Percentiles rank a stretch among this genome's conserved stretches.
Conservation (phyloP, 2,888 invertebrate species). For the Furcula furcula region DNA sequence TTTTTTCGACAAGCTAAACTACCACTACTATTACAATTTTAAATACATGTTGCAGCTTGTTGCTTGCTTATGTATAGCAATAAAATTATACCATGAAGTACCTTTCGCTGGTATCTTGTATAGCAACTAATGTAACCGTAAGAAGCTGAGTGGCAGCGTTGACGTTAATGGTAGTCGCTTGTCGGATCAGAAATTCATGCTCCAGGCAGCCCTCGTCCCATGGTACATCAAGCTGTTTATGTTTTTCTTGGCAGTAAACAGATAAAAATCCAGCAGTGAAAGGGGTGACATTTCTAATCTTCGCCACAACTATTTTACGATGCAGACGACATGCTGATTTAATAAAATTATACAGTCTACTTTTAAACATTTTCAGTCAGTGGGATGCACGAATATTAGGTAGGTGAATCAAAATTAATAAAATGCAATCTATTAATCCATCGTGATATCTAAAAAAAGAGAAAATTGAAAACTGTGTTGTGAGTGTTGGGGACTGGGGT, state of each 20-base stretch:
- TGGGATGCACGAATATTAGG: slow-evolving; percentile 5
- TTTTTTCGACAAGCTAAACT: too few species aligned
- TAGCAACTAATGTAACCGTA: slow-evolving; percentile 77
- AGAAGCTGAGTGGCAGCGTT: slow-evolving; percentile 79
- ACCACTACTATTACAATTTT: too few species aligned
- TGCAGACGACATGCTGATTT: slow-evolving; percentile 37
- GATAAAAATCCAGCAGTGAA: slow-evolving; percentile 51
- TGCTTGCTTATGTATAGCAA: too few species aligned
- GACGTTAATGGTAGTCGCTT: slow-evolving; percentile 77
- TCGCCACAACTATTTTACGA: slow-evolving; percentile 33
- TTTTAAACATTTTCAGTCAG: slow-evolving; percentile 53
- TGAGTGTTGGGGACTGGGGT: too few species aligned
- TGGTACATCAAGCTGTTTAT: slow-evolving; percentile 34
- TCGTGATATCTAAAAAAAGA: slow-evolving; percentile 1
- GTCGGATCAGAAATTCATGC: slow-evolving; percentile 77
- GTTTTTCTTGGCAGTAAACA: slow-evolving; percentile 50
- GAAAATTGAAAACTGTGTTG: not conserved
- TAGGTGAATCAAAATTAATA: not conserved
- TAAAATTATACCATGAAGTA: too few species aligned
- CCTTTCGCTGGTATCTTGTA: slow-evolving; percentile 78
- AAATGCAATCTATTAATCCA: slow-evolving; percentile 9
- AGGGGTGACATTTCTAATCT: slow-evolving; percentile 46
- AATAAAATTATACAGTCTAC: slow-evolving; percentile 45
- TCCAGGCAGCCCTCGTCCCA: slow-evolving; percentile 59
- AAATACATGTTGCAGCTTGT: too few species aligned